Base-by-base conservation (phyloP, 2,888 invertebrate species). In the Ophonus ardosiacus region DNA sequence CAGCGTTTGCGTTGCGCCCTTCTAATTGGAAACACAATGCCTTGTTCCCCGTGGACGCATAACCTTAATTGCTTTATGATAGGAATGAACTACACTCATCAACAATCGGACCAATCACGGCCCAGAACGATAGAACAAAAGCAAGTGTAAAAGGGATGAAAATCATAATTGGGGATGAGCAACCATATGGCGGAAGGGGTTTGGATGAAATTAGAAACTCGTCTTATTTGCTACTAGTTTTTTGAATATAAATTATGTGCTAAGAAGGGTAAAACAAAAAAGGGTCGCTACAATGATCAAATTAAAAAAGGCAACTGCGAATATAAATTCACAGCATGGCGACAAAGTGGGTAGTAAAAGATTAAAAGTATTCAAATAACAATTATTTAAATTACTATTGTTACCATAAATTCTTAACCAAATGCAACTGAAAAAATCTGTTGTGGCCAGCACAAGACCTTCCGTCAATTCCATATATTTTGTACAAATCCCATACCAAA, bases 41-140 rank as follows among this genome's bases (percentile, higher is more conserved):
- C 17, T n/a, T n/a, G 51, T 7, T 84, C 84, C 84, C 84, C 24
- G 56, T 18, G 78, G 84, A 78, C 56, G 78, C 84, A 84, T 84
- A 84, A 84, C 51, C 84, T 84, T 84, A 84, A 84, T 84, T 84
- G 78, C 84, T 84, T 84, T 84, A 84, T 84, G 84, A 84, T 84
- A 76, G 43, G 84, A 83, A 84, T 84, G 84, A 84, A 84, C 84
- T 40, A 63, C 15, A 84, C 84, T 84, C 78, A 63, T 84, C 84
- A 84, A 78, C 84, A 63, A 84, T 84, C 61, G 63, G 78, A 78
- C 84, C 84, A 84, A 84, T 84, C 84, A 78, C 61, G n/a, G 13
- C 1, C 40, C 31, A 17, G 15, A 38, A n/a, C 15, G 38, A 31
- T 31, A 74, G 71, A 43, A 15, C 43, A 51, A 51, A 51, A 51